Evolutionary conservation across 1,140 invertebrate genomes (phyloP).

Genomic region (Bombus haemorrhoidalis): DNA sequence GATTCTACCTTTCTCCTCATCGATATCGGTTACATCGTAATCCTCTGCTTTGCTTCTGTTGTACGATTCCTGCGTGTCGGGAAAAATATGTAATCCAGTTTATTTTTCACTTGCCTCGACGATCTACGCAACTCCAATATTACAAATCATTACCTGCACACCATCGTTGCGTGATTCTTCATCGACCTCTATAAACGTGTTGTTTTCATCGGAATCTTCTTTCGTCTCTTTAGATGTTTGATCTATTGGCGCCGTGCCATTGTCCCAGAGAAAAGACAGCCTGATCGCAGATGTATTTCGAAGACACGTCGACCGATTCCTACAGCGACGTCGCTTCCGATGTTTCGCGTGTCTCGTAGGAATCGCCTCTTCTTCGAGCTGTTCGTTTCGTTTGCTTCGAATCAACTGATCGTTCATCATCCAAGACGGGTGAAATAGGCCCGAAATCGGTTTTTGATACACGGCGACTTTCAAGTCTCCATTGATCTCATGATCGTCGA

Average conservation of each 20-base stretch:
- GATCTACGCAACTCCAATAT: neutral
- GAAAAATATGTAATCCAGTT: neutral
- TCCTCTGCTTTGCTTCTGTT: neutral
- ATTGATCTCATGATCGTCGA: neutral
- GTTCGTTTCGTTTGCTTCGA: constrained; percentile 7
- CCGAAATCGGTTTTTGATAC: too few relatives aligned
- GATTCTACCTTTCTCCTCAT: neutral
- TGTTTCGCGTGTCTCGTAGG: constrained; percentile 45
- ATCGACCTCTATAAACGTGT: neutral
- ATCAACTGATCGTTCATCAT: neutral
- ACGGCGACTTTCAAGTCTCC: neutral
- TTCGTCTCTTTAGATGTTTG: neutral
- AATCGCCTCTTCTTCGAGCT: neutral
- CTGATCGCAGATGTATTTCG: too few relatives aligned
- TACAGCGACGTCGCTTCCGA: constrained; percentile 43
- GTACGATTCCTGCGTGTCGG: neutral
- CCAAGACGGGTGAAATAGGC: neutral
- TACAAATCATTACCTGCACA: neutral
- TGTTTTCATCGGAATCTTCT: neutral
- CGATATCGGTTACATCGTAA: neutral
- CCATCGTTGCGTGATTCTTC: neutral
- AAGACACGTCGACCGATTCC: constrained; percentile 15
- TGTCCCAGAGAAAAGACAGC: neutral
- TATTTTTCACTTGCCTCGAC: neutral
- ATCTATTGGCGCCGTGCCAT: neutral